Evolutionary conservation across 2,888 invertebrate species (phyloP).

Genomic region (Serrognathus titanus): DNA sequence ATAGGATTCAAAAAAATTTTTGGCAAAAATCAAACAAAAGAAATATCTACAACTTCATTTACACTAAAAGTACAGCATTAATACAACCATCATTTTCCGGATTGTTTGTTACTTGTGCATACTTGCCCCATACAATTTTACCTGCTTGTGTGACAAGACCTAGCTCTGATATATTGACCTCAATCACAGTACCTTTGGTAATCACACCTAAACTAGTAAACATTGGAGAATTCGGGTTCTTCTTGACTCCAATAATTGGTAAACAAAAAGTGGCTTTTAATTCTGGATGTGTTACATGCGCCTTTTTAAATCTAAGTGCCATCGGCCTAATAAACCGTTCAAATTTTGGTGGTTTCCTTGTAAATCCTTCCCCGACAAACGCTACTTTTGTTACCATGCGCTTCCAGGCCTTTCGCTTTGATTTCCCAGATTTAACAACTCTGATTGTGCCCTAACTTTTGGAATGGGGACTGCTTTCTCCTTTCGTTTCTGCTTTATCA

Average conservation of each 20-base stretch:
- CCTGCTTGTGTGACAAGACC: conserved; percentile 98
- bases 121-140: conserved; percentile 99
- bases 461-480: conserved; percentile 99
- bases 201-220: conserved; percentile 97
- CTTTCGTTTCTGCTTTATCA: conserved; percentile 99
- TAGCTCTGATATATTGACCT: conserved; percentile 97
- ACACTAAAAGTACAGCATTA: conserved; percentile 95
- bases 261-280: conserved; percentile 95
- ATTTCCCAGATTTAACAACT: conserved; percentile 90
- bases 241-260: conserved; percentile 98
- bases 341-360: conserved; percentile 98
- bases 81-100: conserved; percentile 99
- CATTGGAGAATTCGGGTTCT: conserved; percentile 96
- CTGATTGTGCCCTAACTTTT: conserved; percentile 94
- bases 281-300: conserved; percentile 99
- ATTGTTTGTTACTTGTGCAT: conserved; percentile 98
- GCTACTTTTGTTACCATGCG: conserved; percentile 99
- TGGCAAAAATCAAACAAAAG: not conserved
- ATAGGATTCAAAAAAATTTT: no score
- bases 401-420: conserved; percentile 96
- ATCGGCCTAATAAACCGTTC: conserved; percentile 98
- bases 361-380: conserved; percentile 97
- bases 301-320: conserved; percentile 94
- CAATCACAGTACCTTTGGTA: conserved; percentile 96
- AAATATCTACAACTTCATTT: conserved; percentile 40